phyloP scores from a whole-genome alignment of 1,140 invertebrate genomes.

The Diabrotica virgifera region DNA sequence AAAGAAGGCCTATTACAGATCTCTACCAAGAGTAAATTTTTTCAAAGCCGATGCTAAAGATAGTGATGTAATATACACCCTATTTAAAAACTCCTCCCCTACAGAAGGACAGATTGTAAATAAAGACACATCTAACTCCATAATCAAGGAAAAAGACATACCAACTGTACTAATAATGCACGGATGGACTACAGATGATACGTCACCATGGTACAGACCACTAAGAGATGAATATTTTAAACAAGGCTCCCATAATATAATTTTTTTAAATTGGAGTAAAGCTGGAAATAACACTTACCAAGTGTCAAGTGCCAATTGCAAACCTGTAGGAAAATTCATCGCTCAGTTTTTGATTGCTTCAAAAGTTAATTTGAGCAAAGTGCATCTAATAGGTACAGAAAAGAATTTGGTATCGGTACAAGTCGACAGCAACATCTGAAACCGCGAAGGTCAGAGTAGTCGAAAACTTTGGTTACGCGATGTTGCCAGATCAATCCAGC shows the following conservation, averaged over 20 bases:
- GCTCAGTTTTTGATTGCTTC: conserved; percentile 29
- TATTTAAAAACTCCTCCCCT: not conserved
- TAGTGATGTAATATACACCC: conserved; percentile 15
- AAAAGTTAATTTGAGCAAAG: conserved; percentile 20
- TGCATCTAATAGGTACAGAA: conserved; percentile 31
- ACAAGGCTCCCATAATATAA: conserved; percentile 57
- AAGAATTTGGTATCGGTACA: no score
- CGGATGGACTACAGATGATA: conserved; percentile 30
- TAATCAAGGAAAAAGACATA: conserved; percentile 9
- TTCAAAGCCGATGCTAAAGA: conserved; percentile 3
- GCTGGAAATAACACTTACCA: conserved; percentile 26
- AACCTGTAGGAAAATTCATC: conserved; percentile 31
- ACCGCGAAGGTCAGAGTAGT: no score
- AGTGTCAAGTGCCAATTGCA: conserved; percentile 27
- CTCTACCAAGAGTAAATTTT: conserved; percentile 8
- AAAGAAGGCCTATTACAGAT: conserved; percentile 9
- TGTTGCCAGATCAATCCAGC: no score
- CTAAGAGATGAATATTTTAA: conserved; percentile 50
- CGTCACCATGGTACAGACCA: conserved; percentile 27
- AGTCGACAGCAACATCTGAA: no score
- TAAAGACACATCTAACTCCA: no score
- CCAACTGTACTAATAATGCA: conserved; percentile 31
- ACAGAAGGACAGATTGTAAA: not conserved
- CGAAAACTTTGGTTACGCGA: no score
- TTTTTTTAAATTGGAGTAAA: conserved; percentile 56